phyloP scores from a whole-genome alignment of 2,797 vertebrate species.

The Clarias laeviceps region DNA sequence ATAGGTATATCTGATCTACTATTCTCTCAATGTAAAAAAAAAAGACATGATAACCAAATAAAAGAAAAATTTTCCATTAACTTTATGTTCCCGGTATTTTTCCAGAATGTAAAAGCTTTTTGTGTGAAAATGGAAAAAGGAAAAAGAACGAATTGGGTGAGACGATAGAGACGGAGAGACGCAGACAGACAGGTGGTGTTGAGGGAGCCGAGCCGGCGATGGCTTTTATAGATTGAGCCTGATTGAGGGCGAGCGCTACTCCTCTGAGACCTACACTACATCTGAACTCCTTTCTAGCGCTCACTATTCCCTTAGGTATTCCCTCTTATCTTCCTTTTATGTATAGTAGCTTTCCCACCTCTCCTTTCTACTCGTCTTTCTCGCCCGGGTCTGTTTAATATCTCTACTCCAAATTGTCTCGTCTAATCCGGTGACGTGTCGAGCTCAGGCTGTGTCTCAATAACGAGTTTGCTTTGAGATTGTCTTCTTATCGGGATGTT shows the following conservation, averaged over 20 bases:
- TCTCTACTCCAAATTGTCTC: not conserved
- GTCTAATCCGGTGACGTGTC: not conserved
- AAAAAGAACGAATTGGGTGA: not conserved
- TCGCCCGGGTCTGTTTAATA: not conserved
- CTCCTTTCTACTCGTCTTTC: constrained; percentile 5
- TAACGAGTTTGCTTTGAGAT: constrained; percentile 28
- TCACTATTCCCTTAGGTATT: not conserved
- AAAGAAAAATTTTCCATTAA: not conserved
- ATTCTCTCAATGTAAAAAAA: not conserved
- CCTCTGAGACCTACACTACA: constrained; percentile 29
- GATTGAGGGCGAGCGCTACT: constrained; percentile 52
- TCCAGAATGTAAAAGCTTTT: not conserved
- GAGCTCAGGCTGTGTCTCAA: not conserved
- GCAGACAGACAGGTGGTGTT: not conserved
- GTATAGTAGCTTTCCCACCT: not conserved
- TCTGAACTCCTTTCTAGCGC: constrained; percentile 19
- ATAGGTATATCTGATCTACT: not conserved
- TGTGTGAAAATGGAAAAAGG: not conserved
- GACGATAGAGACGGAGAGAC: constrained; percentile 1
- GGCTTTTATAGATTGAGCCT: constrained; percentile 53
- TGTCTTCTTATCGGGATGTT: constrained; percentile 13
- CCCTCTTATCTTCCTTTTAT: constrained; percentile 22
- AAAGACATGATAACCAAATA: not conserved
- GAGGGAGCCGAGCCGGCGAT: constrained; percentile 30
- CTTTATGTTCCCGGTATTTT: not conserved